Evolutionary conservation across 2,113 vertebrate species (phyloP), one percentile per base, ranked within the genome.

Genomic region (Syngnathus floridae): DNA sequence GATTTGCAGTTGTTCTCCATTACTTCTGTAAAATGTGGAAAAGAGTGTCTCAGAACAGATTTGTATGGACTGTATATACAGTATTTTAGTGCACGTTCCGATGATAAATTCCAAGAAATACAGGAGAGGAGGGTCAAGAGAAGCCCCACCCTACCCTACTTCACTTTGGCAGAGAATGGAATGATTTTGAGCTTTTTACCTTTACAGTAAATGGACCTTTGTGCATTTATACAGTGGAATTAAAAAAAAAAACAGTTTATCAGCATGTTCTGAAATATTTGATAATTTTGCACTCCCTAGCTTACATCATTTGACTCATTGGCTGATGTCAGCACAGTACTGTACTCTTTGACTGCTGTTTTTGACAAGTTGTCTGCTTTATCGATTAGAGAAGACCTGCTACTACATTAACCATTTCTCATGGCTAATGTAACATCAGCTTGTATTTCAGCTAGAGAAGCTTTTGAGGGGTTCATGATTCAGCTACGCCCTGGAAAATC

Each of bases 401-500:
- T 43, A 9, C 62, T 59, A 13, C 10, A 69, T 55, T 41, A 40
- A 43, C 17, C 45, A 26, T 55, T 57, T 55, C 19, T 48, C 8
- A 43, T 45, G 46, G 62, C 19, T 49, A 62, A 67, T 26, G 49
- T 66, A 26, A 64, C 14, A 22, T 79, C 69, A 75, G 76, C 64
- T 48, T 60, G 31, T 66, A 26, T 71, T 75, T 75, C 38, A 51
- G 65, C 64, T 36, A 10, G 13, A 1, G 17, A 19, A 59, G 62
- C 37, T 43, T 26, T 54, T 0, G 5, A 26, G 49, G 46, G 51
- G 37, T 66, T 64, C 37, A 45, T 62, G 58, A 75, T 66, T 67
- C 63, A 56, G 63, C 36, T 58, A 16, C 55, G 13, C 48, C 51
- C 72, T 81, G 76, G 69, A 67, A 80, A 84, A 74, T 82, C 17